Evolutionary conservation across 2,888 invertebrate genomes (phyloP), one percentile per base, ranked within the genome.

Genomic region (Lasiommata megera): DNA sequence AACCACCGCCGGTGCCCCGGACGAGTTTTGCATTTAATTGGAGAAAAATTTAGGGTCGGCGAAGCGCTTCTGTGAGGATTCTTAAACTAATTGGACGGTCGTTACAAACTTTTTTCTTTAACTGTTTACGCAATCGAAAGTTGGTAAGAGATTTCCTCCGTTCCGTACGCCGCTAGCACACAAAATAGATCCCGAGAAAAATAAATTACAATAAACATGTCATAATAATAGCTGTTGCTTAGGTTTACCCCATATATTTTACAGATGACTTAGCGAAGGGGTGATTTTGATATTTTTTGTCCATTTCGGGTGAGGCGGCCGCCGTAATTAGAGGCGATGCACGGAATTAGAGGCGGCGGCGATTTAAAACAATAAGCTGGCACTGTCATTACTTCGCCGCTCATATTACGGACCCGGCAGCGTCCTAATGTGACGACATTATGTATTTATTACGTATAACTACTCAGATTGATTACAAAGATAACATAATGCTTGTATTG

Each of bases 11-110:
- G 78, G 77, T 80, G 80, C 76, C 65, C 69, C 76, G 80, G 76
- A 71, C 82, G 79, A 86, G 84, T 85, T 89, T 89, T 86, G 86
- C 87, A 88, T 89, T 89, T 90, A 88, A 90, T 89, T 89, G 88
- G 79, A 81, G 68, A 87, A 89, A 88, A 88, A 86, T 85, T 84
- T 85, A 84, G 87, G 87, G 85, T 78, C 84, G 82, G 73, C 78
- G 80, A 81, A 85, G 81, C 85, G 79, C 88, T 88, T 88, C 87
- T 88, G 89, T 79, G 84, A 78, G 82, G 86, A 84, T 83, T 87
- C 88, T 87, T 85, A 84, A 84, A 85, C 82, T 87, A 88, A 88
- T 88, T 89, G 88, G 85, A 84, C 79, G 82, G 82, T 83, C 81
- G 83, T 88, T 88, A 86, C 83, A 82, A 88, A 84, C 82, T 88